A percentile compares a stretch with the other conserved stretches of the same genome.
Conservation (phyloP, 2,888 invertebrate genomes). For the Ephialtes manifestator region DNA sequence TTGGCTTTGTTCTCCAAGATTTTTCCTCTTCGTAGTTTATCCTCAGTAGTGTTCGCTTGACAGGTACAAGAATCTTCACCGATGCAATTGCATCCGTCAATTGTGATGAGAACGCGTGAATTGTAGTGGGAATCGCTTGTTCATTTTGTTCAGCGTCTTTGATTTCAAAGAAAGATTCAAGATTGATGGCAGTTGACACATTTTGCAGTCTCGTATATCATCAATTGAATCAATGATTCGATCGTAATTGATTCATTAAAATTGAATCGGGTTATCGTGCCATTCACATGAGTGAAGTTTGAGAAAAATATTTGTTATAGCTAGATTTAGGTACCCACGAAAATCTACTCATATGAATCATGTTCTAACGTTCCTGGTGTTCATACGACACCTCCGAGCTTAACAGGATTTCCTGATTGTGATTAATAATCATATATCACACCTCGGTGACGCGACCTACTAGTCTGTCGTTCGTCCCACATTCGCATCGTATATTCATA, state of each 20-base stretch:
- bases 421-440: slow-evolving; percentile 54
- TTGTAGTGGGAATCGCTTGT: neutral
- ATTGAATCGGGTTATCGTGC: neutral
- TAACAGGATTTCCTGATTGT: slow-evolving; percentile 62
- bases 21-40: neutral
- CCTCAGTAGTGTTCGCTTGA: neutral
- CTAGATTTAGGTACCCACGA: neutral
- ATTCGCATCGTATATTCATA: neutral
- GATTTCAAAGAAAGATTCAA: neutral
- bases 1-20: neutral
- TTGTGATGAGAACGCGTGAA: neutral
- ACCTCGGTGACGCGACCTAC: slow-evolving; percentile 31
- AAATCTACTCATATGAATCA: neutral
- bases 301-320: neutral
- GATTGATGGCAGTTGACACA: neutral
- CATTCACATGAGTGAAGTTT: too few species aligned
- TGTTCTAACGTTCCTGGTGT: neutral
- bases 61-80: neutral
- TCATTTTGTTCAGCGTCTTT: neutral
- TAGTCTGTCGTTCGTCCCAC: slow-evolving; percentile 18
- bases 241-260: neutral
- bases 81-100: neutral
- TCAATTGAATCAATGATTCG: neutral
- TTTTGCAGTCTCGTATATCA: neutral
- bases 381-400: slow-evolving; percentile 27